Evolutionary conservation across 53 echinoderm and acorn worm species (phyloP), one percentile per base, ranked within the genome.

Genomic region (Arbacia lixula): DNA sequence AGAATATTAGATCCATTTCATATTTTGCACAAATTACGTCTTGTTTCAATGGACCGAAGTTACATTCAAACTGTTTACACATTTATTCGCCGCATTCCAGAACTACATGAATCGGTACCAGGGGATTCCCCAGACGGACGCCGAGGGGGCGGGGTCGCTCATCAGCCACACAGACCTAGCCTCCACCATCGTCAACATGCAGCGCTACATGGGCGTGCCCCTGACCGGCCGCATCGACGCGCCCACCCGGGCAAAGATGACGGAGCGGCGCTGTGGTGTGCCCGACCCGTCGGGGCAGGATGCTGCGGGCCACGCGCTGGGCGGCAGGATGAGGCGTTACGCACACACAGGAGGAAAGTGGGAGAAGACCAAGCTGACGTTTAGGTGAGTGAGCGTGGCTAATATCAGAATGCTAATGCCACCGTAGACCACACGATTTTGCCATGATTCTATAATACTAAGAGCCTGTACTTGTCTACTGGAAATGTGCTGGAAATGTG

Each of bases 291-390:
- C 52, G 16, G 93, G 91, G 2, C 76, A 85, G 14, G 87, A 85
- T 50, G 83, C 76, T 6, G 78, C 71, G 41, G 85, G 85, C 3
- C 68, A 71, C 49, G 93, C 87, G 12, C 69, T 95, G 0, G 95
- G 95, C 8, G 97, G 93, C 3, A 34, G 92, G 16, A 77, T 93
- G 73, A 78, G 83, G 60, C 57, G 93, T 22, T 96, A 84, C 40
- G 86, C 93, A 9, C 93, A 93, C 67, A 89, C 93, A 0, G 96
- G 96, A 17, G 91, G 93, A 17, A 58, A 58, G 52, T 96, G 96
- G 96, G 49, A 60, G 27, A 79, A 91, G 52, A 83, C 46, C 6
- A 75, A 71, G 12, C 30, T 96, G 31, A 91, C 93, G 25, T 96
- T 81, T 76, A 89, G 96, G 96, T 96, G 32, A 42, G 82, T 46